Conservation (phyloP, 2,797 vertebrate species). For the Muscicapa comitata region DNA sequence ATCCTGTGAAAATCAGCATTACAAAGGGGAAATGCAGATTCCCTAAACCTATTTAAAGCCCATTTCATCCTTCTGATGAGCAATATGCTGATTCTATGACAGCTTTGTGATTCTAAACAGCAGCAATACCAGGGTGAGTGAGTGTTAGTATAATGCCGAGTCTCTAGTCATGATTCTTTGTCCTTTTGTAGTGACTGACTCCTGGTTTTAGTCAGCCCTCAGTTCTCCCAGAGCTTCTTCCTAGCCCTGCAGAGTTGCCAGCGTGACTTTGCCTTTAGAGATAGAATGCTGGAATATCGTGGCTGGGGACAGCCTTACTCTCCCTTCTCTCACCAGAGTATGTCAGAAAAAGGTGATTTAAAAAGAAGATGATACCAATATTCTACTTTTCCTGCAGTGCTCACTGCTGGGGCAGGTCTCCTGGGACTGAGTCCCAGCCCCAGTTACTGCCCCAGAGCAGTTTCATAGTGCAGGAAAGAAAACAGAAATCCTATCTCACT, state of each 20-base stretch:
- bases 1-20: background rate
- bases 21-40: background rate
- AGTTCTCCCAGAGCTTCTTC: background rate
- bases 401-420: fast-evolving
- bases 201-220: background rate
- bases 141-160: background rate
- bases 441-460: background rate
- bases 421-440: background rate
- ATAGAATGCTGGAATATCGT: background rate
- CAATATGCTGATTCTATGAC: background rate
- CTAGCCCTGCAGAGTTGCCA: background rate
- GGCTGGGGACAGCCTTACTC: background rate
- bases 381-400: background rate
- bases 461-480: background rate
- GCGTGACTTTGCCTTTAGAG: background rate
- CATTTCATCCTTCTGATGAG: background rate
- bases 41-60: background rate
- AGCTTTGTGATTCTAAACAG: background rate
- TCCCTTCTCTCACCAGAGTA: background rate
- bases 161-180: background rate
- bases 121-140: background rate
- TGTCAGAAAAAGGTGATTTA: background rate
- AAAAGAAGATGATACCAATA: background rate
- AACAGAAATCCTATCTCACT: background rate
- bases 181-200: background rate